Evolutionary conservation across 1,140 invertebrate genomes (phyloP), one percentile per base, ranked within the genome.

Genomic region (Macrostomum lignano): DNA sequence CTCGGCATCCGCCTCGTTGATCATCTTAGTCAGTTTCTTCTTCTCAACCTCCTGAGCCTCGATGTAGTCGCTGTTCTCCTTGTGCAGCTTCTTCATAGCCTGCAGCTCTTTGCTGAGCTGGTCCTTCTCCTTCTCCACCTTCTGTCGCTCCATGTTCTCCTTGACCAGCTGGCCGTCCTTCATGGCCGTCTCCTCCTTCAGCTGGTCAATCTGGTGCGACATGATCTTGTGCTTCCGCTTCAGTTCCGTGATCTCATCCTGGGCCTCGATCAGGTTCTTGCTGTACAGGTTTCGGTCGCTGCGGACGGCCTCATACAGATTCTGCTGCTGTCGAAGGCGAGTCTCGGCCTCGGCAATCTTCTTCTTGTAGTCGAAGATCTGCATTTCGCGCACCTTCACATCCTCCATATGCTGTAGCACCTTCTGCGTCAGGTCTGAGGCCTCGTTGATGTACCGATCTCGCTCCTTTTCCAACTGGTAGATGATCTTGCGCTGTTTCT

Each of bases 81-180:
- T 49, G 7, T 60, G 49, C 2, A 47, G 43, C 4, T 62, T 46
- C 13, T 55, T 55, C 0, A 52, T 35, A 14, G 50, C 47, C 2
- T 53, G 43, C 15, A 68, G 23, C 23, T 69, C 66, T 0, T 42
- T 42, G 35, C 53, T 65, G 3, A 72, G 44, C 3, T 64, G 55
- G 1, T 73, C 68, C 33, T 67, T 71, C 37, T 74, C 70, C 40
- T 72, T 73, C 40, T 70, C 66, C 15, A 66, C 54, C 40, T 66
- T 66, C 37, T 67, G 62, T 35, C 67, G 55, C 13, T 64, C 64
- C 52, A 49, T 62, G 37, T 71, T 65, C 38, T 65, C 63, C 46
- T 69, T 67, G 25, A 65, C 52, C 9, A 73, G 46, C 15, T 60
- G 58, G 1, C 56, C 54, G 40, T 73, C 71, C 37, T 71, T 71